Base-by-base conservation (phyloP, 2,888 invertebrate species). In the Drosophila gaucha region DNA sequence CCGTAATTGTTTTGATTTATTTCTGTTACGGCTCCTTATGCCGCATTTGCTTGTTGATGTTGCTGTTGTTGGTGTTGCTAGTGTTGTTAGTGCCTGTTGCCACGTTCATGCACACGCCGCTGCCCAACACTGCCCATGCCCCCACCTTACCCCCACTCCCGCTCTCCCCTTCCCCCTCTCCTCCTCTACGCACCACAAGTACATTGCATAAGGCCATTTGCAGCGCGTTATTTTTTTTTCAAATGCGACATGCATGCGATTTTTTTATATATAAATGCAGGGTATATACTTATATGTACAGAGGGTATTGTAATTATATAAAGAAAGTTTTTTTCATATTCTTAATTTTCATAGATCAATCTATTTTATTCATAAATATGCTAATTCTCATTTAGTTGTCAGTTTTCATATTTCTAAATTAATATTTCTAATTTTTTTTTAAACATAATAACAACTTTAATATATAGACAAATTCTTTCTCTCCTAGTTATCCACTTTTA, bases 191-290 rank as follows among this genome's bases (percentile, higher is more conserved):
- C n/a, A 6, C 12, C 36, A 9, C 18, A 36, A 9, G 8, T 16
- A 18, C 49, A 65, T 82, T 82, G 77, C 82, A 82, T 82, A 82
- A 82, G 83, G 58, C 65, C 58, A 50, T 67, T 78, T 86, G 62
- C 64, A 69, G 56, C 57, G 63, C 44, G 71, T 51, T 30, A n/a
- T n/a, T 52, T 56, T 69, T 64, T 20, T 78, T 86, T 63, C 60
- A 64, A 85, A 87, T 87, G 87, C 86, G 88, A 86, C 86, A 86
- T 86, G 88, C 82, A 82, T 83, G 88, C 86, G 57, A 85, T 82
- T 76, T 82, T 60, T 36, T 63, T 44, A 31, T 28, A 38, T 18
- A 30, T n/a, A 26, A 28, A 8, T 28, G 28, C 28, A 9, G 28
- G 9, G 9, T 28, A 3, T 28, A 28, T 28, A 28, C 6, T 28